A percentile compares a stretch with the other conserved stretches of the same genome.
Conservation (phyloP, 2,888 invertebrate species). For the Seira ritae region DNA sequence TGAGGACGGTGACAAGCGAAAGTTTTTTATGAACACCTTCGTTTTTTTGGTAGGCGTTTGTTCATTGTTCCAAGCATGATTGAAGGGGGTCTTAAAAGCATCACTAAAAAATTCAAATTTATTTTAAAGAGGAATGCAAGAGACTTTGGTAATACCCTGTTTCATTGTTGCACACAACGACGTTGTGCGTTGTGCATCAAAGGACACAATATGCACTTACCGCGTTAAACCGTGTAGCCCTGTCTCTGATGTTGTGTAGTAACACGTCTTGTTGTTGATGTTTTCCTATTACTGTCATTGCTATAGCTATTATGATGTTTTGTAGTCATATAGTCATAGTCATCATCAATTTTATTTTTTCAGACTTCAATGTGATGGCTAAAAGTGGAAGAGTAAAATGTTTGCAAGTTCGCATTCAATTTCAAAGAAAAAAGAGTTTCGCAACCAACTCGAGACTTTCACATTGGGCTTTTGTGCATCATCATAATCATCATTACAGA, state of each 20-base stretch:
- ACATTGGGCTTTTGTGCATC: slow-evolving; percentile 58
- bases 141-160: no score
- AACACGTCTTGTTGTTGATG: no score
- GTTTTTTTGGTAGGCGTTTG: no score
- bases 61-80: no score
- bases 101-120: no score
- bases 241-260: no score
- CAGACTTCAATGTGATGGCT: slow-evolving; percentile 53
- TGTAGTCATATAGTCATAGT: slow-evolving; percentile 25
- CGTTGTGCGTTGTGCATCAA: slow-evolving; percentile 10
- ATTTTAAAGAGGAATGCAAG: no score
- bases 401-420: slow-evolving; percentile 48
- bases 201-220: slow-evolving; percentile 38
- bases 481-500: slow-evolving; percentile 24
- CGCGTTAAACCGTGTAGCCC: slow-evolving; percentile 42
- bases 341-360: slow-evolving; percentile 18
- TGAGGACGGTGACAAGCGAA: no score
- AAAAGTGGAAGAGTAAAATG: slow-evolving; percentile 41
- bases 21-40: no score
- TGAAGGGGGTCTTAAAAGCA: no score
- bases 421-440: slow-evolving; percentile 58
- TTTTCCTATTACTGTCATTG: not conserved
- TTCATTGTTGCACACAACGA: no score
- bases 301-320: not conserved
- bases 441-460: slow-evolving; percentile 71